Evolutionary conservation across 2,113 vertebrate species (phyloP), one percentile per base, ranked within the genome.

Genomic region (Mixornis gularis): DNA sequence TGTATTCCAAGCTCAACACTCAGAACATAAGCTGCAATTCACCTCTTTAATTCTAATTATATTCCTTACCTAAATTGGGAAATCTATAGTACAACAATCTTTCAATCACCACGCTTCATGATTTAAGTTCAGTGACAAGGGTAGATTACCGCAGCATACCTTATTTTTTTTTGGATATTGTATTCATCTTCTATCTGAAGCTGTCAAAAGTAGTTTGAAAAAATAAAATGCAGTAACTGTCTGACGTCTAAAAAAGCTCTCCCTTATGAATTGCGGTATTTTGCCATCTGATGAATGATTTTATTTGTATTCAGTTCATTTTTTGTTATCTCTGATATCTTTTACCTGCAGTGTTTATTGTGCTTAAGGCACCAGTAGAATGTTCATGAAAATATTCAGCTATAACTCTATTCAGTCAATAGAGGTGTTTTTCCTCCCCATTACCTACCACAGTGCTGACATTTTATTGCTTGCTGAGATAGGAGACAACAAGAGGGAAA

Each of bases 381-480:
- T 73, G 34, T 87, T 96, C 90, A 83, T 90, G 77, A 94, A 93
- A 95, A 84, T 91, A 86, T 91, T 95, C 92, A 92, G 48, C 94
- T 93, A 74, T 96, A 97, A 95, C 94, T 97, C 87, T 93, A n/a
- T 86, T 92, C 49, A 85, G 77, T 95, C 92, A 97, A 78, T 90
- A 96, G 73, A 92, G 84, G 78, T 95, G 95, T 92, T 96, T 95
- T 96, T 78, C 58, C 88, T 95, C 91, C 91, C 89, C 84, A 76
- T 97, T 97, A 96, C 90, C 83, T 95, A 92, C 83, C 91, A 90
- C 79, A 66, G 84, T 5, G 21, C 64, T 96, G 96, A 90, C 95
- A 96, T 96, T 97, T 97, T 97, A 97, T 97, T 97, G 93, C 92
- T 87, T 88, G 70, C 71, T 90, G 91, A 93, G 93, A 96, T 92